Evolutionary conservation across 2,797 vertebrate species (phyloP).

Genomic region (Clarias pachynema): DNA sequence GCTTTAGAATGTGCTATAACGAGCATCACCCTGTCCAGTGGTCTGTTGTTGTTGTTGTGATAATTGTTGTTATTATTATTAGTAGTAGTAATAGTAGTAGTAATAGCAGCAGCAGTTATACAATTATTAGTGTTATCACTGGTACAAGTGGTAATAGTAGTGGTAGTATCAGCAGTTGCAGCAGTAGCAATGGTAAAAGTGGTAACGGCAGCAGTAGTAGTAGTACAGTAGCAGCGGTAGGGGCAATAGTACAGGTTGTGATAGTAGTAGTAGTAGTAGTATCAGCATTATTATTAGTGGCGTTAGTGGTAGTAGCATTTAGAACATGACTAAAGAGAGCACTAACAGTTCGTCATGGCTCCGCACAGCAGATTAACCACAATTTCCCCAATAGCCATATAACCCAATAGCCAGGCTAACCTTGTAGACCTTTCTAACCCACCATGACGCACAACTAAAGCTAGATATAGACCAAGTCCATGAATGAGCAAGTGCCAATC

Average conservation of each 20-base stretch:
- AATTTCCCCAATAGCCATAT: not conserved
- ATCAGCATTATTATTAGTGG: too few relatives aligned
- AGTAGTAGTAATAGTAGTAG: too few relatives aligned
- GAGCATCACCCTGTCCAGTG: not conserved
- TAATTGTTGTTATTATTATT: not conserved
- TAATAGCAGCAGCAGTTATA: too few relatives aligned
- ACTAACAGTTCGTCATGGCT: not conserved
- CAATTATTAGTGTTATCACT: too few relatives aligned
- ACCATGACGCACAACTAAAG: not conserved
- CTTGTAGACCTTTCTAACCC: constrained; percentile 3
- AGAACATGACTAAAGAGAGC: not conserved
- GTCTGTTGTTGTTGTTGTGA: not conserved
- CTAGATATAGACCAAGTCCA: not conserved
- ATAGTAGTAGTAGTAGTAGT: too few relatives aligned
- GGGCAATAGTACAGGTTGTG: too few relatives aligned
- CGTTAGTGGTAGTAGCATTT: not conserved
- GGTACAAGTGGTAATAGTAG: too few relatives aligned
- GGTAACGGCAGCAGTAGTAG: too few relatives aligned
- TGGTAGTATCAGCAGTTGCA: too few relatives aligned
- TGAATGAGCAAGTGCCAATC: not conserved
- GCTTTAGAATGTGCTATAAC: not conserved
- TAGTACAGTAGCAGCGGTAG: too few relatives aligned
- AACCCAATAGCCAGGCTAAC: not conserved
- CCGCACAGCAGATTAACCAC: not conserved
- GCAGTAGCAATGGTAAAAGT: too few relatives aligned